phyloP scores from a whole-genome alignment of 2,113 vertebrate species.

The Saguinus imperator region DNA sequence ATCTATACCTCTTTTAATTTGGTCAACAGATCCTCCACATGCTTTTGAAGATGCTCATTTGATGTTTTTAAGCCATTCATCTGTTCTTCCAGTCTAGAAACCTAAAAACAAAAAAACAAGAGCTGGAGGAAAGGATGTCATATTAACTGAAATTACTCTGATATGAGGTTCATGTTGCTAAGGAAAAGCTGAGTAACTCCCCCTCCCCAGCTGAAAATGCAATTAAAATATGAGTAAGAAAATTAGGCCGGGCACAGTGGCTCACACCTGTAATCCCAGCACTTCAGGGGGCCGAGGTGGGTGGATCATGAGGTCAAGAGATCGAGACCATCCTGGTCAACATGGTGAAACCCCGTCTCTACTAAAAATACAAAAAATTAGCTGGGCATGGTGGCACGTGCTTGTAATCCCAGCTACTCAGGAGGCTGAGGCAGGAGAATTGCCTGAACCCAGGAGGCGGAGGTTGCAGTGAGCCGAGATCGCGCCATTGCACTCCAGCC shows the following conservation, averaged over 20 bases:
- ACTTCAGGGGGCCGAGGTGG: no score
- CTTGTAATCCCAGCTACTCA: no score
- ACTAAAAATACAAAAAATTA: no score
- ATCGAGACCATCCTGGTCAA: no score
- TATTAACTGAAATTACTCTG: conserved; percentile 16
- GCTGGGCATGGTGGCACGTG: no score
- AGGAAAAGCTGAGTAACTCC: conserved; percentile 8
- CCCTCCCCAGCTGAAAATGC: neutral
- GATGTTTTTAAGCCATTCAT: conserved; percentile 90
- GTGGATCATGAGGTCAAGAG: no score
- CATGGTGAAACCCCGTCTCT: no score
- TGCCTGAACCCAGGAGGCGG: no score
- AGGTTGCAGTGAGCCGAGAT: no score
- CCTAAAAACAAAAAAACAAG: conserved; percentile 80
- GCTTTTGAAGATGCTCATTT: conserved; percentile 93
- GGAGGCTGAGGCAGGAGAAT: no score
- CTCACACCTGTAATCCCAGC: no score
- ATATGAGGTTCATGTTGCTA: neutral
- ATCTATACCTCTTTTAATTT: conserved; percentile 93
- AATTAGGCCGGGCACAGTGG: neutral
- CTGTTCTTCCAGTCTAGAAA: conserved; percentile 92
- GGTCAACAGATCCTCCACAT: conserved; percentile 91
- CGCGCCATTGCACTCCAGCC: no score
- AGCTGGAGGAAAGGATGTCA: neutral
- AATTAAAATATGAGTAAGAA: neutral